Evolutionary conservation across 1,140 invertebrate species (phyloP).

Genomic region (Lepidurus packardi): DNA sequence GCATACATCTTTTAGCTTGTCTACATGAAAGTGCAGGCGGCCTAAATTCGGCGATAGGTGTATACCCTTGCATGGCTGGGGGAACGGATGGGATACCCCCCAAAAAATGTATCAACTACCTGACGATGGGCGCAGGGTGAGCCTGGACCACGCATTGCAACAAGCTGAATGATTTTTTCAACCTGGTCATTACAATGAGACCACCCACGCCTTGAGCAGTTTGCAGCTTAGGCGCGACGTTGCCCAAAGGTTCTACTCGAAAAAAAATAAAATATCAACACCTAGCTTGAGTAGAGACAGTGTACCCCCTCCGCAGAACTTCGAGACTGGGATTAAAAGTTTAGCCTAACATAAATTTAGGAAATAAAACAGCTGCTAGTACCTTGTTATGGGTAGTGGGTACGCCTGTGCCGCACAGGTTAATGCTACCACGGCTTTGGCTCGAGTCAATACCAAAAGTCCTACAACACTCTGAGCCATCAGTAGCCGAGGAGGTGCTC

Average conservation of each 20-base stretch:
- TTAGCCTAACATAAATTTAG: no score
- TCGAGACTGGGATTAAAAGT: no score
- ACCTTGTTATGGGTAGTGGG: conserved; percentile 34
- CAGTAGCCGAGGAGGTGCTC: conserved; percentile 30
- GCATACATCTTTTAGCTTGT: neutral
- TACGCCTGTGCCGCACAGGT: conserved; percentile 34
- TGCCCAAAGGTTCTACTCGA: neutral
- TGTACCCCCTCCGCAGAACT: neutral
- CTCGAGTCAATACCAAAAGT: neutral
- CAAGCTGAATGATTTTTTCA: neutral
- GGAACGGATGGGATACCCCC: neutral
- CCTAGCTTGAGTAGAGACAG: neutral
- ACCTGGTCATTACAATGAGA: neutral
- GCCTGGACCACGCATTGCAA: neutral
- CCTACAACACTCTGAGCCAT: neutral
- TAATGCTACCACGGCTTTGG: conserved; percentile 24
- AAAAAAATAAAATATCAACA: neutral
- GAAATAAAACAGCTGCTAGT: neutral
- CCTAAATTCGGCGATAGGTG: neutral
- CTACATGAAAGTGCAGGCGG: neutral
- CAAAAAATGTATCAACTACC: conserved; percentile 22
- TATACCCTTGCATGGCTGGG: neutral
- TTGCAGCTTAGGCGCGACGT: neutral
- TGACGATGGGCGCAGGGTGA: conserved; percentile 35
- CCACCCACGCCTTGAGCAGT: neutral